Evolutionary conservation across 2,888 invertebrate genomes (phyloP), one percentile per base, ranked within the genome.

Genomic region (Eugnorisma glareosa): DNA sequence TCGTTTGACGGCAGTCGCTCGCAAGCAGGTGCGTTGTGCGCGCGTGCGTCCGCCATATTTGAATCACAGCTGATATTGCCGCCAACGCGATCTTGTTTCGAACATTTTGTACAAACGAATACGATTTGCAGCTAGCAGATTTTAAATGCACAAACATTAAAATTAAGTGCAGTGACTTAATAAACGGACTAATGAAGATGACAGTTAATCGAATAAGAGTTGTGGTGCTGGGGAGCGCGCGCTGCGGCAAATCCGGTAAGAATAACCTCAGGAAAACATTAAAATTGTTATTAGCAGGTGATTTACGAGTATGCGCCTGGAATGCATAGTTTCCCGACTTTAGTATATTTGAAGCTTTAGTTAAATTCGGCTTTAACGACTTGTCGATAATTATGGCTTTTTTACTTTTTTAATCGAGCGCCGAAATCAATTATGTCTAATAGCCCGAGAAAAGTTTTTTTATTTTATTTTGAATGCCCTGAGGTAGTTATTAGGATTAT

Each of bases 191-290:
- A 89, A 96, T 96, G 96, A 98, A 98, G 98, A 98, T 98, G 96
- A 98, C 98, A 95, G 97, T 98, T 92, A 98, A 98, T 97, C 97
- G 98, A 97, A 98, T 98, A 96, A 97, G 98, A 96, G 98, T 98
- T 91, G 98, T 98, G 94, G 98, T 98, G 93, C 97, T 98, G 91
- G 98, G 98, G 91, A 97, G 98, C 95, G 97, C 98, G 90, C 97
- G 97, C 91, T 98, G 98, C 94, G 98, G 98, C 93, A 98, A 98
- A 96, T 98, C 98, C 91, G 98, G 98, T 98, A 95, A 97, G 97
- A 93, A 83, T 90, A 85, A 86, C 82, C 81, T 84, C 85, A 79
- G 74, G 75, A 85, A 88, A 88, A 89, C 83, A 85, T 86, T 86
- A 88, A 86, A 89, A 88, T 88, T 86, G 84, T 88, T 88, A 86